Evolutionary conservation across 1,140 invertebrate species (phyloP).

Genomic region (Drosophila rhopaloa): DNA sequence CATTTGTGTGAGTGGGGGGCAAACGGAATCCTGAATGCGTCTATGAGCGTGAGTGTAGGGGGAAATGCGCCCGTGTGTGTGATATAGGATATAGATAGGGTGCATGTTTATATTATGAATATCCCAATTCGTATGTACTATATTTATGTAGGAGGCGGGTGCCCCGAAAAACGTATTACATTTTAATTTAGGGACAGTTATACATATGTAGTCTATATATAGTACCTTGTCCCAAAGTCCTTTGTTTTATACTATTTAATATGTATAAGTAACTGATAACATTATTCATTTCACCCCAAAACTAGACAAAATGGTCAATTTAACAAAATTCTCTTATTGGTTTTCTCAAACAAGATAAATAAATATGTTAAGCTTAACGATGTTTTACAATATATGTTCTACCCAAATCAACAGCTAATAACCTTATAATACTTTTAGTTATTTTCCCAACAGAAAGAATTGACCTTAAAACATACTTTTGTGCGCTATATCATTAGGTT

Average conservation of each 20-base stretch:
- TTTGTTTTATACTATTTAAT: no score
- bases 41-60: slow-evolving; percentile 13
- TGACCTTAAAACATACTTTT: not conserved
- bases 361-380: no score
- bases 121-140: slow-evolving; percentile 47
- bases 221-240: no score
- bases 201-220: not conserved
- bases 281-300: no score
- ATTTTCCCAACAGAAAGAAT: not conserved
- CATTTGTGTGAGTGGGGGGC: slow-evolving; percentile 64
- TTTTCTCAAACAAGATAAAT: no score
- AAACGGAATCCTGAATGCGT: slow-evolving; percentile 34
- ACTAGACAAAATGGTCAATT: no score
- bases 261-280: no score
- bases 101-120: slow-evolving; percentile 78
- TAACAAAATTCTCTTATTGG: no score
- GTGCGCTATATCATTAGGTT: not conserved
- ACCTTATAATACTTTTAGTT: no score
- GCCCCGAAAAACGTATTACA: not conserved
- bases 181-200: not conserved
- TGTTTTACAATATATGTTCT: no score
- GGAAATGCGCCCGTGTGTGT: slow-evolving; percentile 59
- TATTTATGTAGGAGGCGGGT: slow-evolving; percentile 9
- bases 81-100: slow-evolving; percentile 68
- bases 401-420: no score